phyloP scores from a whole-genome alignment of 1,140 invertebrate species.

The Drosophila takahashii region DNA sequence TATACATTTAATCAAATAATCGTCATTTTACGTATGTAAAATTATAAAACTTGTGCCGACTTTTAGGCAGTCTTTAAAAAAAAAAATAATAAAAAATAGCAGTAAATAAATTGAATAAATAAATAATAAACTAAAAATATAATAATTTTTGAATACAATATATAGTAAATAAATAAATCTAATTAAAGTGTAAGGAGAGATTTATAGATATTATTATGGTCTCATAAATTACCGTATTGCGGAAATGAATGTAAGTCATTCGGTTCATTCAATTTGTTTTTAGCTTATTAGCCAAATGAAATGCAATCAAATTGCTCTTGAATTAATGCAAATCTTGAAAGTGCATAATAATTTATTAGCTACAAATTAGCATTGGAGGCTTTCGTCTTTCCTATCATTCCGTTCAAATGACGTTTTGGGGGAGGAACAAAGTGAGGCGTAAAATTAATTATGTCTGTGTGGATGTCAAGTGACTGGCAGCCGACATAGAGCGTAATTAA shows the following conservation, averaged over 20 bases:
- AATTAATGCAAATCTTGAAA: conserved; percentile 67
- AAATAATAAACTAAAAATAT: no score
- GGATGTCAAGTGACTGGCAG: conserved; percentile 33
- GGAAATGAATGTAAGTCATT: conserved; percentile 58
- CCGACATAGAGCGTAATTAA: conserved; percentile 40
- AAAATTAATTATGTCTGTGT: conserved; percentile 36
- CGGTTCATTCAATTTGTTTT: conserved; percentile 17
- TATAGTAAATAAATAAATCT: no score
- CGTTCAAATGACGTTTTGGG: not conserved
- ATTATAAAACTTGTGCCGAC: conserved; percentile 8
- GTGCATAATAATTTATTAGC: conserved; percentile 65
- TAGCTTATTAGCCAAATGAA: conserved; percentile 56
- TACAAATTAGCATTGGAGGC: conserved; percentile 59
- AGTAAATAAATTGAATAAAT: not conserved
- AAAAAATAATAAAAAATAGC: not conserved
- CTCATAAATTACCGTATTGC: conserved; percentile 16
- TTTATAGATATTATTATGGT: no score
- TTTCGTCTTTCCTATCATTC: conserved; percentile 3
- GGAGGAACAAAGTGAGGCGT: conserved; percentile 22
- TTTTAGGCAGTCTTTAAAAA: conserved; percentile 20
- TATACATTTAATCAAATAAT: not conserved
- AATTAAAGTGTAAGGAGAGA: not conserved
- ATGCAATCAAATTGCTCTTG: conserved; percentile 69
- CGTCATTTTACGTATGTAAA: not conserved
- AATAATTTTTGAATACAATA: no score